These are phyloP conservation scores for Sarcophilus harrisii DNA, from an alignment of 2,797 vertebrate species.

Conservation along the genomic window DNA sequence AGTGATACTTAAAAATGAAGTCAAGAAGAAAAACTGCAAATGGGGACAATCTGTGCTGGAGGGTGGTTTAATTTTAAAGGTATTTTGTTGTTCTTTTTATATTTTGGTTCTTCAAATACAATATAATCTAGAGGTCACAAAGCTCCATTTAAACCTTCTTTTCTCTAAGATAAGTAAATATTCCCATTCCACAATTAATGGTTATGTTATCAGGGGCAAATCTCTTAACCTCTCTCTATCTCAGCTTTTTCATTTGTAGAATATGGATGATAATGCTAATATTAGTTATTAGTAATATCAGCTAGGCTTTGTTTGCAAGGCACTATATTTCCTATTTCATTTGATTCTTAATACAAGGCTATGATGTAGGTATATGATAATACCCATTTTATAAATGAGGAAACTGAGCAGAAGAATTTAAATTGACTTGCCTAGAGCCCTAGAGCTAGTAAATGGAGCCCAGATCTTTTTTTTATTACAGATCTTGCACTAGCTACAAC, in stretches of 20 bases:
- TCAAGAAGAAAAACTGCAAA: not conserved
- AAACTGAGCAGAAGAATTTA: not conserved
- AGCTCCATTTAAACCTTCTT: not conserved
- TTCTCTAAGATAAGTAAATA: not conserved
- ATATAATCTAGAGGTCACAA: not conserved
- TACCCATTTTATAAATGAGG: not conserved
- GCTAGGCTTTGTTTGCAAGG: not conserved
- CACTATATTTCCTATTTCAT: not conserved
- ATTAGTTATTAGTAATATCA: too few relatives aligned
- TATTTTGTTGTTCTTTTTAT: not conserved
- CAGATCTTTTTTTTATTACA: not conserved
- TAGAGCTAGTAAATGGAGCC: not conserved
- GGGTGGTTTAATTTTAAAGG: too few relatives aligned
- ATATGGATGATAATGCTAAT: not conserved
- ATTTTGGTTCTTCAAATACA: not conserved
- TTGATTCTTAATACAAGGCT: not conserved
- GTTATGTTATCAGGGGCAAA: too few relatives aligned
- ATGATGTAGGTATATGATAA: not conserved
- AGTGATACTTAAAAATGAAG: not conserved
- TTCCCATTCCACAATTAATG: not conserved
- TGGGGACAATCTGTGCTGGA: not conserved
- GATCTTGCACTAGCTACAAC: not conserved
- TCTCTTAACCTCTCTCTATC: too few relatives aligned
- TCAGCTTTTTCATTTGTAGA: not conserved
- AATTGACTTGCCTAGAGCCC: not conserved